phyloP scores from a whole-genome alignment of 2,113 vertebrate species.

The Pseudorectes ferrugineus region DNA sequence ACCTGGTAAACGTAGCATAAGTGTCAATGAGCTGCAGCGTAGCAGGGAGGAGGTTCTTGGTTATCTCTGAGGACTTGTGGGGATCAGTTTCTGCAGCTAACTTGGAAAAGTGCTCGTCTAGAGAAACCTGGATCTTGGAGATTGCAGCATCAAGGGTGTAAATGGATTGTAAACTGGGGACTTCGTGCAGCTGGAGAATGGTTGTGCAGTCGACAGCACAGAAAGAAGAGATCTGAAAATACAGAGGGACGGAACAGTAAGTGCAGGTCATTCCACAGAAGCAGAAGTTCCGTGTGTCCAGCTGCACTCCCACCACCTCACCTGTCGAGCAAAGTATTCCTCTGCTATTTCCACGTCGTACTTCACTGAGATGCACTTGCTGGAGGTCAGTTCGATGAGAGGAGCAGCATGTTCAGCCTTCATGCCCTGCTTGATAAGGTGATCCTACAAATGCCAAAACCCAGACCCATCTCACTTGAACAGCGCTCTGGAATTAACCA shows the following conservation, averaged over 20 bases:
- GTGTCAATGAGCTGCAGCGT: slow-evolving; percentile 90
- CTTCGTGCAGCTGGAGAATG: slow-evolving; percentile 86
- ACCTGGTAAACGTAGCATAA: slow-evolving; percentile 92
- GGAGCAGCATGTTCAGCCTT: slow-evolving; percentile 88
- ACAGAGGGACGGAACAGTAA: neutral
- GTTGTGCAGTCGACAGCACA: slow-evolving; percentile 85
- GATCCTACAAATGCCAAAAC: slow-evolving; percentile 75
- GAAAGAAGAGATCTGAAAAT: slow-evolving; percentile 90
- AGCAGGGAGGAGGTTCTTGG: slow-evolving; percentile 94
- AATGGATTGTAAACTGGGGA: slow-evolving; percentile 93
- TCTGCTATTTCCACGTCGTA: slow-evolving; percentile 95
- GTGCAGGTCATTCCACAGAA: neutral
- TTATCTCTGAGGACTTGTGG: slow-evolving; percentile 89
- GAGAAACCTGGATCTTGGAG: slow-evolving; percentile 96
- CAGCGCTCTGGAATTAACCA: neutral
- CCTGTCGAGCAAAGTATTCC: slow-evolving; percentile 97
- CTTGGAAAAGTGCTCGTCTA: slow-evolving; percentile 95
- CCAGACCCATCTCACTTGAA: neutral
- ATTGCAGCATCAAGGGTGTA: slow-evolving; percentile 95
- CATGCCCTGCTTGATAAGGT: slow-evolving; percentile 92
- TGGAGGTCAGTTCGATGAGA: slow-evolving; percentile 81
- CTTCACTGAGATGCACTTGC: slow-evolving; percentile 89
- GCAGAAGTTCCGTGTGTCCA: rapidly evolving
- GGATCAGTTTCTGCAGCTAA: slow-evolving; percentile 88
- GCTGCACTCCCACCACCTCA: neutral